Conservation (phyloP, 2,888 invertebrate genomes). For the Macropis europaea region DNA sequence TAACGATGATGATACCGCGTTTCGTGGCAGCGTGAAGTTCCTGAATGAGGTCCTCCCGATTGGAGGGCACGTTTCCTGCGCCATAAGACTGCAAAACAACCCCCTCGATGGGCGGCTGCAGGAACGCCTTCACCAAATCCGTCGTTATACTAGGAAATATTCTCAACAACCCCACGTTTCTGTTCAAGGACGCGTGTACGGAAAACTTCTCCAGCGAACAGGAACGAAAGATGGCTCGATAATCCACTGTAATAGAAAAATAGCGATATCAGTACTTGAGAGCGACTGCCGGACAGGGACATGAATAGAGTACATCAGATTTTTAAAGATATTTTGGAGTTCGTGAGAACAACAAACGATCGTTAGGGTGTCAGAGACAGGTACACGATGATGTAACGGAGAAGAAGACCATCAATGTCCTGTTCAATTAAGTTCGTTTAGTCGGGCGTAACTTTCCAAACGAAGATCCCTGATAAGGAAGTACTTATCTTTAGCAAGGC, state of each 20-base stretch:
- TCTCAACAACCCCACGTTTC: conserved; percentile 92
- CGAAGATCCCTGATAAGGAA: neutral
- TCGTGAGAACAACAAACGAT: no score
- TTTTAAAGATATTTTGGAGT: neutral
- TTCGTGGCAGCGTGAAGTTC: conserved; percentile 86
- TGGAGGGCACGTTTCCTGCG: conserved; percentile 94
- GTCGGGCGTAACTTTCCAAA: no score
- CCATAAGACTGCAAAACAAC: conserved; percentile 96
- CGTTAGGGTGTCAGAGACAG: no score
- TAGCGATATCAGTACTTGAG: no score
- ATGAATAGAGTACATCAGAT: no score
- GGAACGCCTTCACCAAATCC: conserved; percentile 86
- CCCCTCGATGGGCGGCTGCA: conserved; percentile 89
- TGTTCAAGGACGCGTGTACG: conserved; percentile 88
- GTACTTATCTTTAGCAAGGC: neutral
- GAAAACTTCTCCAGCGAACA: conserved; percentile 84
- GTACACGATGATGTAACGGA: no score
- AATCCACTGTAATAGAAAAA: conserved; percentile 82
- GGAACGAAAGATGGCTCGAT: conserved; percentile 84
- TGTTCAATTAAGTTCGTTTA: neutral
- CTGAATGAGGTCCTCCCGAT: conserved; percentile 88
- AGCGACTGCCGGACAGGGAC: neutral
- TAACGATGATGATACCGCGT: conserved; percentile 92
- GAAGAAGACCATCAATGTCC: no score
- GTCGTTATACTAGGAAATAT: conserved; percentile 95